Percentiles rank a stretch among this genome's conserved stretches.
phyloP scores from a whole-genome alignment of 2,113 vertebrate genomes.

The Benitochromis conjunctus region DNA sequence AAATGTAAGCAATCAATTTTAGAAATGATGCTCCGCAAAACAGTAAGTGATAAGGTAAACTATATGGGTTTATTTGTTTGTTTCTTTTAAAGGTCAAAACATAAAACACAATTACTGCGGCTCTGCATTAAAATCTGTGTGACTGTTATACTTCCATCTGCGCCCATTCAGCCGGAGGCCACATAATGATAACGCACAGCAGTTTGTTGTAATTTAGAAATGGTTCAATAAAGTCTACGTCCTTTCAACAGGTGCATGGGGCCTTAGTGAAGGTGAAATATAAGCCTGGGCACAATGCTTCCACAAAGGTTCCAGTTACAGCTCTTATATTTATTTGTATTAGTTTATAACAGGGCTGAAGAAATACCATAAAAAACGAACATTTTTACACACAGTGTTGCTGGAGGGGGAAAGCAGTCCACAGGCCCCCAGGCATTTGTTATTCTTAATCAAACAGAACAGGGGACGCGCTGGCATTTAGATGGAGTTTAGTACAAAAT shows the following conservation, averaged over 20 bases:
- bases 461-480: neutral
- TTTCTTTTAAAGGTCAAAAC: neutral
- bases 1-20: neutral
- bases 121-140: neutral
- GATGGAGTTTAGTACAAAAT: too few species aligned
- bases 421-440: neutral
- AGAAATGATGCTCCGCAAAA: accelerated
- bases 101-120: neutral
- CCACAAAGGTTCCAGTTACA: neutral
- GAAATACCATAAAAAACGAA: neutral
- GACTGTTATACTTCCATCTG: neutral
- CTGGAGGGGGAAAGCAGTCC: neutral
- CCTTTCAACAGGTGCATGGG: neutral
- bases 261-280: neutral
- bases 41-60: neutral
- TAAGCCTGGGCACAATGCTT: neutral
- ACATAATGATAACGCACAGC: neutral
- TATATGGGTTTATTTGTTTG: neutral
- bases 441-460: neutral
- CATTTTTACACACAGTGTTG: neutral
- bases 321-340: neutral
- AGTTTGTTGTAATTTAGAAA: neutral
- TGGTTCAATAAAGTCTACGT: neutral
- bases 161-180: neutral
- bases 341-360: neutral